phyloP scores from a whole-genome alignment of 2,113 vertebrate genomes.

The Cyanoramphus novaezelandiae region DNA sequence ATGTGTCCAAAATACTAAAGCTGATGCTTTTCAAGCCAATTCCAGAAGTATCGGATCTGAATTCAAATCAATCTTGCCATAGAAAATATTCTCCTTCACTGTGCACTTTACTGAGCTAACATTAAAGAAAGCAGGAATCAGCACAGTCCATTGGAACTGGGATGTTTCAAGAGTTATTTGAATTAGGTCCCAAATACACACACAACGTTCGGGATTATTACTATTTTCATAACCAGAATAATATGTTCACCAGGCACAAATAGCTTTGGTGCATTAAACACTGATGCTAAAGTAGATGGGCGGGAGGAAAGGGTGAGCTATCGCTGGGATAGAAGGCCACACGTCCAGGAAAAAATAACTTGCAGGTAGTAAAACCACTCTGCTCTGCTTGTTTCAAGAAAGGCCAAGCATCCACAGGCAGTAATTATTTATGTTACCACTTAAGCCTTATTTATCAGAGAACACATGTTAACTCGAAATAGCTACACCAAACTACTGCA shows the following conservation, averaged over 20 bases:
- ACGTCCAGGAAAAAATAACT: neutral
- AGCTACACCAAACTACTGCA: neutral
- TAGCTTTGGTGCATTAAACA: neutral
- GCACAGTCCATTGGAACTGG: neutral
- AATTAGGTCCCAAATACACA: neutral
- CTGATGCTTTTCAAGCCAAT: neutral
- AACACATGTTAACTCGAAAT: neutral
- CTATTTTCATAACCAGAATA: neutral
- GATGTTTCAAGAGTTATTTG: neutral
- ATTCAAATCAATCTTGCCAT: neutral
- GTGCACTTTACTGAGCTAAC: neutral
- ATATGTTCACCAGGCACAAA: neutral
- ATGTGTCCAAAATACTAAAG: neutral
- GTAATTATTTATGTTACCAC: neutral
- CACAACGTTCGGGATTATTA: neutral
- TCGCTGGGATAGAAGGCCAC: neutral
- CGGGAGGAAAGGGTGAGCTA: neutral
- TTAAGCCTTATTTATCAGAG: neutral
- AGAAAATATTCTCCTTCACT: neutral
- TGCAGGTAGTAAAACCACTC: neutral
- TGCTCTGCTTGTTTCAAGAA: neutral
- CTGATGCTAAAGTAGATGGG: neutral
- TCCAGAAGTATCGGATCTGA: neutral
- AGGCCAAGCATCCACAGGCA: neutral
- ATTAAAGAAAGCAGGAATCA: neutral